These are phyloP conservation scores for Leptocoma aspasia DNA, from an alignment of 2,113 vertebrate genomes.

Conservation along the genomic window DNA sequence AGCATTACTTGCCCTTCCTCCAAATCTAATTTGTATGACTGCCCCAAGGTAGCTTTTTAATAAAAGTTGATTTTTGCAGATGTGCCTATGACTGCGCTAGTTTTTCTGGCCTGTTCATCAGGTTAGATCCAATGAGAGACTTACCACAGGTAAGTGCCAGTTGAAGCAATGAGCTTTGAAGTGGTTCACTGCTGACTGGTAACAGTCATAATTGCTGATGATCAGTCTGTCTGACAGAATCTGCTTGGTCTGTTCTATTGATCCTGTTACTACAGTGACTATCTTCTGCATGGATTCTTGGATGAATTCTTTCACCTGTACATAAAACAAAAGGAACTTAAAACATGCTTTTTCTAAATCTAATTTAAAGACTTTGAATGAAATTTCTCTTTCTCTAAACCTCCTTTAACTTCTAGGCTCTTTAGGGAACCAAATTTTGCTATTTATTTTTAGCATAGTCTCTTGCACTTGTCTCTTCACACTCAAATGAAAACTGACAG, in stretches of 20 bases:
- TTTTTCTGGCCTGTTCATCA: neutral
- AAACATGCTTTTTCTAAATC: neutral
- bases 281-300: slow-evolving; percentile 77
- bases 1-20: neutral
- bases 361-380: slow-evolving; percentile 17
- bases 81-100: neutral
- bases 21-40: neutral
- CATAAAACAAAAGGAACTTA: neutral
- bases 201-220: slow-evolving; percentile 81
- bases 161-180: slow-evolving; percentile 90
- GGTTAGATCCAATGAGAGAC: neutral
- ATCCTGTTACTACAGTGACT: slow-evolving; percentile 70
- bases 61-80: neutral
- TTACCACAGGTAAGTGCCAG: slow-evolving; percentile 87
- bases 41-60: neutral
- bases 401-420: neutral
- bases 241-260: neutral
- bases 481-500: neutral
- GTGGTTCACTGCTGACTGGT: slow-evolving; percentile 72
- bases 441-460: neutral
- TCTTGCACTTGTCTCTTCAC: neutral
- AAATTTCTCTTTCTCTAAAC: neutral
- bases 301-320: slow-evolving; percentile 75
- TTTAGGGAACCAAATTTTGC: neutral
- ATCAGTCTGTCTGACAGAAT: slow-evolving; percentile 69